These are phyloP conservation scores for Percopsis transmontana DNA, from an alignment of 2,113 vertebrate species.

Conservation along the genomic window DNA sequence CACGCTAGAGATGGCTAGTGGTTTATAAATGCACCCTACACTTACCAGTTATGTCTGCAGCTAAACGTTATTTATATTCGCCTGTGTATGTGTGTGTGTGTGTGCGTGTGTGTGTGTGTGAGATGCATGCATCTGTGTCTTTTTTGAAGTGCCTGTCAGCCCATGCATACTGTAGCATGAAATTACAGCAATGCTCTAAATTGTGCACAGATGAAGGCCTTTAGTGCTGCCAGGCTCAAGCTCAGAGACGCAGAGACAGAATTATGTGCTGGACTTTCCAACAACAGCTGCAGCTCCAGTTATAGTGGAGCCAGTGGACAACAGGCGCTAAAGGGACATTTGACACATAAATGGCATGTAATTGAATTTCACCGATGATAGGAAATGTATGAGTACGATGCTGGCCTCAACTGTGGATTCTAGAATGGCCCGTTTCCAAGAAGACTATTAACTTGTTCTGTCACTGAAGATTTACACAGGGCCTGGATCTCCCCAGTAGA, in stretches of 20 bases:
- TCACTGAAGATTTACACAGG: slow-evolving; percentile 30
- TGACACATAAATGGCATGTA: slow-evolving; percentile 67
- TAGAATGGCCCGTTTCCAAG: slow-evolving; percentile 12
- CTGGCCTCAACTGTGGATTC: slow-evolving; percentile 34
- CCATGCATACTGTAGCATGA: slow-evolving; percentile 28
- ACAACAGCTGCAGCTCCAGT: slow-evolving; percentile 61
- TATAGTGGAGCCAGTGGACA: slow-evolving; percentile 48
- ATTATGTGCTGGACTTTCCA: slow-evolving; percentile 28
- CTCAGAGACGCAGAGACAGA: slow-evolving; percentile 37
- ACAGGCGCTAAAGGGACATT: slow-evolving; percentile 51
- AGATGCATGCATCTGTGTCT: not conserved
- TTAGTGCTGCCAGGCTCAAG: slow-evolving; percentile 19
- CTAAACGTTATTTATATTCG: not conserved
- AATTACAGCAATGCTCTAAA: slow-evolving; percentile 21
- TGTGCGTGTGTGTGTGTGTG: slow-evolving; percentile 22
- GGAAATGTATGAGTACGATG: slow-evolving; percentile 57
- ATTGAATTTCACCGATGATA: slow-evolving; percentile 66
- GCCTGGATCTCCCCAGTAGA: not conserved
- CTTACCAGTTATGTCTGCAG: slow-evolving; percentile 1
- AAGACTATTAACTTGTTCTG: slow-evolving; percentile 34
- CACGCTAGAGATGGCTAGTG: not conserved
- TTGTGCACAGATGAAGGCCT: slow-evolving; percentile 10
- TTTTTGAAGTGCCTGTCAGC: slow-evolving; percentile 14
- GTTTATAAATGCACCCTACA: slow-evolving; percentile 6
- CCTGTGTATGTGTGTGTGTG: not conserved